A percentile compares a stretch with the other conserved stretches of the same genome.
Evolutionary conservation across 2,113 vertebrate species (phyloP).

Genomic region (Athene noctua): DNA sequence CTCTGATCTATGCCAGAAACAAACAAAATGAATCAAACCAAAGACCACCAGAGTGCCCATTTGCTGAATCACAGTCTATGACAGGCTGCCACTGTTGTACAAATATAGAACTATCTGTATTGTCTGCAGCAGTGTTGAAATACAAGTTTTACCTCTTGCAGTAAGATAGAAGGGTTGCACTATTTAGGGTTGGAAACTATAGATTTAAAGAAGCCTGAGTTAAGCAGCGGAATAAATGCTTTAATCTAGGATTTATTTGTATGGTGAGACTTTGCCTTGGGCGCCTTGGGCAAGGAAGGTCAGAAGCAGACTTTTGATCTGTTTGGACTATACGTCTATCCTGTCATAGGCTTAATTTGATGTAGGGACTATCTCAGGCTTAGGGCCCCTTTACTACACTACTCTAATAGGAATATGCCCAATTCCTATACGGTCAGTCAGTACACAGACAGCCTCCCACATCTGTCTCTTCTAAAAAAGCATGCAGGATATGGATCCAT

Average conservation of each 20-base stretch:
- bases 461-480: background rate
- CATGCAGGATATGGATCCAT: rapidly evolving
- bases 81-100: background rate
- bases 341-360: background rate
- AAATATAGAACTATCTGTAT: background rate
- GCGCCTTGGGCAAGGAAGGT: background rate
- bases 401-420: background rate
- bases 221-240: background rate
- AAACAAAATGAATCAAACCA: background rate
- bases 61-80: background rate
- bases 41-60: background rate
- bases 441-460: background rate
- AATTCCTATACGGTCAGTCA: background rate
- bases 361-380: background rate
- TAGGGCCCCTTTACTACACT: background rate
- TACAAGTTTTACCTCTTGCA: background rate
- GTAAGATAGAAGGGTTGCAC: background rate
- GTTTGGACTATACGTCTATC: background rate
- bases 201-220: background rate
- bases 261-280: background rate
- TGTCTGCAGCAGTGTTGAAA: background rate
- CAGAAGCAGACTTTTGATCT: slow-evolving; percentile 18
- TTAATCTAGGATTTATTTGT: slow-evolving; percentile 36
- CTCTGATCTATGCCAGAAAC: background rate
- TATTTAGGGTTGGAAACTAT: background rate